Percentiles rank a stretch among this genome's conserved stretches.
These are phyloP conservation scores for Heteractis magnifica DNA, from an alignment of 92 coral and sea anemone species.

Conservation along the genomic window DNA sequence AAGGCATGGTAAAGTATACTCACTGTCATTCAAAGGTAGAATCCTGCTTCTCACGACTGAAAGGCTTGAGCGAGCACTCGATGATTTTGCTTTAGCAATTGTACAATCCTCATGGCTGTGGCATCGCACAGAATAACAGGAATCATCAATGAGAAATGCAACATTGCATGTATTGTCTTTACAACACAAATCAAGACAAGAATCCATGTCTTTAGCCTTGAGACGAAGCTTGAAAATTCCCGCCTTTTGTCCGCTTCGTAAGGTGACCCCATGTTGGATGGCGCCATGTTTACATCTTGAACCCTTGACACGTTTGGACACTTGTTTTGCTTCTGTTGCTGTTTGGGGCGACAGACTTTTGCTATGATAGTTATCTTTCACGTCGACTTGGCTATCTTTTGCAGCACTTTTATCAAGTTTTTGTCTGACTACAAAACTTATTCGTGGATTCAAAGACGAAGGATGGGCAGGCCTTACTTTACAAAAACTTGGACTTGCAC, in stretches of 20 bases:
- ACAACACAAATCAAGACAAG: slow-evolving; percentile 84
- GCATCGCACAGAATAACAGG: slow-evolving; percentile 90
- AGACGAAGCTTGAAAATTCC: slow-evolving; percentile 75
- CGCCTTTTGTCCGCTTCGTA: slow-evolving; percentile 72
- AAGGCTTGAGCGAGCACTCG: slow-evolving; percentile 52
- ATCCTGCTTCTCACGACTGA: slow-evolving; percentile 55
- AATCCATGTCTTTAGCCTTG: slow-evolving; percentile 62
- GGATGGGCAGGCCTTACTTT: slow-evolving; percentile 61
- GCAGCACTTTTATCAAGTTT: slow-evolving; percentile 5
- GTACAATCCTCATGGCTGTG: slow-evolving; percentile 72
- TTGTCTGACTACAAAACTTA: slow-evolving; percentile 62
- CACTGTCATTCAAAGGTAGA: slow-evolving; percentile 66
- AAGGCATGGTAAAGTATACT: slow-evolving; percentile 51
- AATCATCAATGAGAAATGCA: slow-evolving; percentile 80
- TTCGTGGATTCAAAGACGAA: slow-evolving; percentile 51
- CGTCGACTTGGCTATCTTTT: not conserved
- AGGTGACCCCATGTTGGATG: slow-evolving; percentile 74
- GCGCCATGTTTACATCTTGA: slow-evolving; percentile 65
- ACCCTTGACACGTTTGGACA: slow-evolving; percentile 40
- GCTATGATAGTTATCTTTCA: not conserved
- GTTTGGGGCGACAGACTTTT: not conserved
- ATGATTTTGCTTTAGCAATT: slow-evolving; percentile 48
- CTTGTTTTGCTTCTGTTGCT: slow-evolving; percentile 6
- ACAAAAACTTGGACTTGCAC: slow-evolving; percentile 50
- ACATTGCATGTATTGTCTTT: slow-evolving; percentile 70